Base-by-base conservation (phyloP, 2,888 invertebrate species). In the Pyrgus malvae region DNA sequence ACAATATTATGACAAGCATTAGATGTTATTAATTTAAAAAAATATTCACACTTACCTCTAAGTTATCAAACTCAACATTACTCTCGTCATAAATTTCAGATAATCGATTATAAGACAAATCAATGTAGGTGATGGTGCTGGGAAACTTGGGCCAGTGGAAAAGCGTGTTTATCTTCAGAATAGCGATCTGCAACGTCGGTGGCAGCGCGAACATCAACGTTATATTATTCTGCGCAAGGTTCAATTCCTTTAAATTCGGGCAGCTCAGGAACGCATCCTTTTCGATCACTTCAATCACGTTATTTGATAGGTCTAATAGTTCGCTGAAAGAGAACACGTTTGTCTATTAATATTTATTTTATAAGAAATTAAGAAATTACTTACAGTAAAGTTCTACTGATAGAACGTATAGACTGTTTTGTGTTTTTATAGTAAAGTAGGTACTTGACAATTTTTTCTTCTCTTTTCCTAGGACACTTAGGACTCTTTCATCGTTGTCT, bases 211-310 rank as follows among this genome's bases (percentile, higher is more conserved):
- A 85, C 55, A 81, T 69, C 16, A 83, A 76, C 62, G 87, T 84
- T 73, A 91, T 82, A 62, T 85, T 83, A 70, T 91, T 91, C 62
- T 85, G 82, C 0, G 78, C 86, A 66, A 91, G 79, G 73, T 91
- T 86, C 68, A 91, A 62, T 70, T 88, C 89, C 35, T 76, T 72
- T 56, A 91, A 70, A 61, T 70, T 83, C 8, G 69, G 72, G 61
- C 84, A 87, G 0, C 76, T 65, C 1, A 80, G 62, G 59, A 90
- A 84, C 0, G 87, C 69, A 6, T 82, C 76, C 49, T 83, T 79
- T 70, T 90, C 90, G 4, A 91, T 74, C 3, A 84, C 76, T 65
- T 85, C 85, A 57, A 91, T 87, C 44, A 79, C 72, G 64, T 91
- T 91, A 71, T 86, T 83, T 23, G 91, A 90, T 42, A 91, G 60